Percentiles rank a stretch among this genome's conserved stretches.
These are phyloP conservation scores for Macaria notata DNA, from an alignment of 2,888 invertebrate species.

Conservation along the genomic window DNA sequence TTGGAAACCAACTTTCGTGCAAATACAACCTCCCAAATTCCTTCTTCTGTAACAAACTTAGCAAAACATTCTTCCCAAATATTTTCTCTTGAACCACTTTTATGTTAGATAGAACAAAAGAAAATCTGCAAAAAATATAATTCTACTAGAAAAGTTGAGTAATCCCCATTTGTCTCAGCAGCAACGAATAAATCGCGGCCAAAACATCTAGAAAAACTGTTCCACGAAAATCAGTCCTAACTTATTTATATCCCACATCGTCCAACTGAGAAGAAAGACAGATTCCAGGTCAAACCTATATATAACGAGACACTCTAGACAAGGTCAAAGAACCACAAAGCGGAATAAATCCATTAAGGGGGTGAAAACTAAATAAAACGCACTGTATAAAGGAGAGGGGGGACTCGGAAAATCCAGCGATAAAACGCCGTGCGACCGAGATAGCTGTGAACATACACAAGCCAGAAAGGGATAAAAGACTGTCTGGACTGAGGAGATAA, in stretches of 20 bases:
- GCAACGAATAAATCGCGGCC: no score
- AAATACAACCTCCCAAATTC: background rate
- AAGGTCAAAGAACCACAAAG: constrained; percentile 66
- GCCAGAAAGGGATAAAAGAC: constrained; percentile 44
- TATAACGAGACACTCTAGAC: constrained; percentile 39
- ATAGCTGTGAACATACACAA: constrained; percentile 26
- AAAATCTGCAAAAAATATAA: no score
- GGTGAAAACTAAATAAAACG: constrained; percentile 77
- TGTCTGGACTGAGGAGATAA: constrained; percentile 75
- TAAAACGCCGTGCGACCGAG: constrained; percentile 46
- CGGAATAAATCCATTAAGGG: constrained; percentile 74
- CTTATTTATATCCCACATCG: constrained; percentile 17
- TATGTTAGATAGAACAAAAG: constrained; percentile 1
- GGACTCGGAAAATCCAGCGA: constrained; percentile 40
- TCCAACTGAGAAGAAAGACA: constrained; percentile 21
- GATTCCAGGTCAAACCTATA: constrained; percentile 25
- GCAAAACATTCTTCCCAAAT: no score
- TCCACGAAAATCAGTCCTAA: constrained; percentile 2
- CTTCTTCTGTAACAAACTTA: no score
- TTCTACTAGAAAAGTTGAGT: no score
- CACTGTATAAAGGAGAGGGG: constrained; percentile 60
- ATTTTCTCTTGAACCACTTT: background rate
- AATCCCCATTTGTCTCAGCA: no score
- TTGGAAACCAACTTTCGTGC: background rate
- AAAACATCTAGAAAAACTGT: no score